phyloP scores from a whole-genome alignment of 92 coral and sea anemone genomes.

The Actinernus sp. region DNA sequence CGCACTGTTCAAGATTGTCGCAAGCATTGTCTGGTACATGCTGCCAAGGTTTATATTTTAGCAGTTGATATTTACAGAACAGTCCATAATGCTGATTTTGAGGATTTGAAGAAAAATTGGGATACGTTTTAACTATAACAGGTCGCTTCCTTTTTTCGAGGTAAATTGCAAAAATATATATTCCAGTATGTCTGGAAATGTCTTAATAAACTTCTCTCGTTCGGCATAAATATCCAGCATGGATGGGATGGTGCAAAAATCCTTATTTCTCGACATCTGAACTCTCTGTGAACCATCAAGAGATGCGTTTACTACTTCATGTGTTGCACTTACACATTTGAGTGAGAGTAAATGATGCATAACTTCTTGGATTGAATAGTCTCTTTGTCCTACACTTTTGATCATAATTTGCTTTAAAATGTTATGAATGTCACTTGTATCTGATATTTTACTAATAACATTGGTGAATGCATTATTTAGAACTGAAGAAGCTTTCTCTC shows the following conservation, averaged over 20 bases:
- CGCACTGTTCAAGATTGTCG: slow-evolving; percentile 28
- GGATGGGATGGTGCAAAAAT: slow-evolving; percentile 45
- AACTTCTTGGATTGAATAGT: slow-evolving; percentile 70
- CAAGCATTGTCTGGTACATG: slow-evolving; percentile 43
- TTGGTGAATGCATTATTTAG: slow-evolving; percentile 62
- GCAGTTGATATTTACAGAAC: slow-evolving; percentile 57
- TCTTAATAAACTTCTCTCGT: slow-evolving; percentile 29
- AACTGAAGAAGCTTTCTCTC: slow-evolving; percentile 57
- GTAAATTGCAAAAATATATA: slow-evolving; percentile 59
- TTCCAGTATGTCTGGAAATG: slow-evolving; percentile 36
- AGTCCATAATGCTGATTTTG: slow-evolving; percentile 40
- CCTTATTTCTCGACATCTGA: slow-evolving; percentile 15
- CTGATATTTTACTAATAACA: slow-evolving; percentile 40
- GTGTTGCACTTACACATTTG: slow-evolving; percentile 46
- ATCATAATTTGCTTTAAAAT: slow-evolving; percentile 56
- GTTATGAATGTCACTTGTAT: slow-evolving; percentile 36
- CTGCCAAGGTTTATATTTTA: slow-evolving; percentile 60
- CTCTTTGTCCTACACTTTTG: slow-evolving; percentile 67
- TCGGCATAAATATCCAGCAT: slow-evolving; percentile 65
- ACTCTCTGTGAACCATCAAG: slow-evolving; percentile 40
- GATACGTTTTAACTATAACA: slow-evolving; percentile 36
- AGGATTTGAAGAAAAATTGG: slow-evolving; percentile 43
- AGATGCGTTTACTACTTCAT: slow-evolving; percentile 43
- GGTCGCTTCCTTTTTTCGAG: slow-evolving; percentile 23
- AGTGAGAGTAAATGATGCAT: slow-evolving; percentile 73